A percentile compares a stretch with the other conserved stretches of the same genome.
phyloP scores from a whole-genome alignment of 2,113 vertebrate genomes.

The Oostethus manadensis region DNA sequence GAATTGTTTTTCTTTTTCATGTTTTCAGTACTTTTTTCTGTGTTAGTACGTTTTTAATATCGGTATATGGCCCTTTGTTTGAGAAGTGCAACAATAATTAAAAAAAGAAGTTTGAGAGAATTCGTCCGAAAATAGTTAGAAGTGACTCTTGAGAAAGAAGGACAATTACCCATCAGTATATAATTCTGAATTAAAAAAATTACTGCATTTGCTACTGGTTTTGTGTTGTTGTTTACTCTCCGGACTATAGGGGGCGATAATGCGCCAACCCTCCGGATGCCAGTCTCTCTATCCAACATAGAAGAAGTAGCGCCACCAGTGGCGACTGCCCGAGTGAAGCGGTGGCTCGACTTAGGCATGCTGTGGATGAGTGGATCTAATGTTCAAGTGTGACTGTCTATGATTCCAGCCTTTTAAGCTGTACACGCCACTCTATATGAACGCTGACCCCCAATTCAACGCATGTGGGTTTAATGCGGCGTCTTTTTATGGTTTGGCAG shows the following conservation, averaged over 20 bases:
- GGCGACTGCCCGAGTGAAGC: background rate
- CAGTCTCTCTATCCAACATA: background rate
- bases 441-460: background rate
- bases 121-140: too few relatives aligned
- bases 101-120: too few relatives aligned
- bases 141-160: too few relatives aligned
- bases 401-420: background rate
- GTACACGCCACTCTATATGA: background rate
- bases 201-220: too few relatives aligned
- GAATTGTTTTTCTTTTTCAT: too few relatives aligned
- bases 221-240: background rate
- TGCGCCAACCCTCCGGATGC: background rate
- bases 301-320: background rate
- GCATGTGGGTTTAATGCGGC: background rate
- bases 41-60: too few relatives aligned
- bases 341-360: conserved; percentile 42
- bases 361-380: conserved; percentile 36
- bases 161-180: too few relatives aligned
- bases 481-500: conserved; percentile 8
- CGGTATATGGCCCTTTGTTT: too few relatives aligned
- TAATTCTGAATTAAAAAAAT: too few relatives aligned
- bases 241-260: background rate
- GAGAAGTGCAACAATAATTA: too few relatives aligned
- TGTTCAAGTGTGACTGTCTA: conserved; percentile 44
- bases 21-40: too few relatives aligned